Evolutionary conservation across 2,113 vertebrate species (phyloP), one percentile per base, ranked within the genome.

Genomic region (Phrynosoma platyrhinos): DNA sequence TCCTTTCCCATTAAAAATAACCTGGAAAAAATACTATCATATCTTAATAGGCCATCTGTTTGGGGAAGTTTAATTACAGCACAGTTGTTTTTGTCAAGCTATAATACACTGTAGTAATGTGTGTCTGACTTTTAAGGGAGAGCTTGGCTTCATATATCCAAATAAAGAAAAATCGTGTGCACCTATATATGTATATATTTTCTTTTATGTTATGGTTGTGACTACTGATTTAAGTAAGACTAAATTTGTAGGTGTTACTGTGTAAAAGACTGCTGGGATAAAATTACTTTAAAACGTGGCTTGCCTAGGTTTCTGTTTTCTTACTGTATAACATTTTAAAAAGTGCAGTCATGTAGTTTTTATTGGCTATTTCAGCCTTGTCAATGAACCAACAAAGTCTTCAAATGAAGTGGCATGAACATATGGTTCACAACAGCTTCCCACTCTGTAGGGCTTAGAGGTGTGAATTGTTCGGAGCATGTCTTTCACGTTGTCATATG

Each of bases 401-500:
- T 88, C 87, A 69, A 83, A 88, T 7, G n/a, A 55, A 66, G 16
- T 10, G 40, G 21, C 20, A 18, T 82, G 40, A 82, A 47, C 55
- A 36, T 9, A 32, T 42, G 69, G 42, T 76, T 53, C 71, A 75
- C 58, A 55, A 76, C 52, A 55, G 81, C 87, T 77, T 32, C 42
- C 87, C 42, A 77, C 20, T 21, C 14, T 12, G 27, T 10, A 71
- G 55, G 52, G 30, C 53, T 30, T n/a, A 1, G 90, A 87, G 89
- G 86, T 80, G 74, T 86, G 72, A 69, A 32, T 14, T 76, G 80
- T 87, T 32, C 0, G 0, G 68, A 72, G 40, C 85, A 75, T 1
- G 72, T 87, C 7, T 7, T 66, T 0, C 0, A 30, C 1, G 18
- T 84, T 0, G 2, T 71, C 88, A 6, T 40, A 76, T 89, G 86